A percentile compares a stretch with the other conserved stretches of the same genome.
These are phyloP conservation scores for Nilaparvata lugens DNA, from an alignment of 1,140 invertebrate genomes.

Conservation along the genomic window DNA sequence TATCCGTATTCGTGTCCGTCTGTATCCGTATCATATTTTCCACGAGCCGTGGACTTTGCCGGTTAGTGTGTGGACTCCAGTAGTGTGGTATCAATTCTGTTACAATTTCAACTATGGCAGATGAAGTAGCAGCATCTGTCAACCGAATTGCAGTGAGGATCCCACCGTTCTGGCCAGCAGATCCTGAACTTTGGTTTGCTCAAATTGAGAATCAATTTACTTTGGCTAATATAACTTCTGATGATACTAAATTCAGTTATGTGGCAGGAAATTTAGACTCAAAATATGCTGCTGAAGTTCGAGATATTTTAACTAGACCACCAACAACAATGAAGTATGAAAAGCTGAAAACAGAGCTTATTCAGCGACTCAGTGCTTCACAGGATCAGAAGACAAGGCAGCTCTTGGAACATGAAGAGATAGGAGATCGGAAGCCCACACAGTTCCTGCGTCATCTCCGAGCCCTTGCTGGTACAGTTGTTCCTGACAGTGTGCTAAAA, in stretches of 20 bases:
- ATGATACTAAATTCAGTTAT: no score
- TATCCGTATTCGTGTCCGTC: no score
- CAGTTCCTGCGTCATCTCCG: slow-evolving; percentile 28
- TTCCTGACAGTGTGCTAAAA: slow-evolving; percentile 29
- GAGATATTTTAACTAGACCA: slow-evolving; percentile 17
- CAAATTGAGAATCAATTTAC: slow-evolving; percentile 19
- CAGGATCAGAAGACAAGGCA: slow-evolving; percentile 23
- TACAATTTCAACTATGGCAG: no score
- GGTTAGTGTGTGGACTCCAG: no score
- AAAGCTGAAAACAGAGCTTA: slow-evolving; percentile 27
- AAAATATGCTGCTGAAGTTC: no score
- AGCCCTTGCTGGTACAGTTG: slow-evolving; percentile 18
- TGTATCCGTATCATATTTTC: no score
- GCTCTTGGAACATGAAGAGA: slow-evolving; percentile 19
- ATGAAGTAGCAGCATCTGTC: no score
- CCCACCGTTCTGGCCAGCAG: slow-evolving; percentile 25
- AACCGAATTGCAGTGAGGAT: slow-evolving; percentile 10
- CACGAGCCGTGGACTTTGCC: no score
- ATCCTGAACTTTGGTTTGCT: slow-evolving; percentile 28
- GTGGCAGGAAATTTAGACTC: no score
- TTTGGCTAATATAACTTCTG: no score
- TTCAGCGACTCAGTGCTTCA: slow-evolving; percentile 22
- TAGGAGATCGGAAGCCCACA: slow-evolving; percentile 31
- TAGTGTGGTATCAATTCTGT: no score
- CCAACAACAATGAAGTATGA: slow-evolving; percentile 16